Base-by-base conservation (phyloP, 2,113 vertebrate species). In the Ceuthmochares aereus region DNA sequence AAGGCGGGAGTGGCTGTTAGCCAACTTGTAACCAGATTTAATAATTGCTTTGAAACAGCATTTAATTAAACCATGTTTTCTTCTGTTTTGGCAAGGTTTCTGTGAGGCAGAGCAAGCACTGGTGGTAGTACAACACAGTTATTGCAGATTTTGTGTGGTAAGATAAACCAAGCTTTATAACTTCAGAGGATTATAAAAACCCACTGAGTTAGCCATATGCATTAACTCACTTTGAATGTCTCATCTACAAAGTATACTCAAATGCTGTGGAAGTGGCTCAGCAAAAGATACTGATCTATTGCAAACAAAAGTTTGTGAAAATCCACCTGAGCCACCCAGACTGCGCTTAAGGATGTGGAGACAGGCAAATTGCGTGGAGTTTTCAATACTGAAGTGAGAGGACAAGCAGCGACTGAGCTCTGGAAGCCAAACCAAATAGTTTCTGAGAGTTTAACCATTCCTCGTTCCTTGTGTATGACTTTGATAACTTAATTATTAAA, bases 231-330 rank as follows among this genome's bases (percentile, higher is more conserved):
- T 93, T 94, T 92, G 77, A 95, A 88, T 79, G 67, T 63, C 37
- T 96, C 80, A 84, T 55, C 56, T 75, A 59, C 70, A 93, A 84
- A 89, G 83, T 83, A 30, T 1, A 70, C 54, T 62, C n/a, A 67
- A 74, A 54, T 72, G 63, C 84, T 63, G 34, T 87, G 63, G 84
- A 89, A 91, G 95, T 73, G 58, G 70, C 55, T 90, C 7, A 5
- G 84, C 34, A 58, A 59, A 90, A 91, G 93, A 95, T 89, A 89
- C 56, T 27, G 14, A 95, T 97, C 95, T 95, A 64, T 84, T 95
- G 62, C 42, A 94, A 95, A 43, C 42, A 75, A 94, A 19, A 93
- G 68, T 68, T 54, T 56, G 80, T 87, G 76, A 90, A 91, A 95
- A 95, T 95, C 90, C 66, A 84, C 76, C 52, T 76, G 88, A 84